Conservation (phyloP, 2,113 vertebrate species). For the Cygnus atratus region DNA sequence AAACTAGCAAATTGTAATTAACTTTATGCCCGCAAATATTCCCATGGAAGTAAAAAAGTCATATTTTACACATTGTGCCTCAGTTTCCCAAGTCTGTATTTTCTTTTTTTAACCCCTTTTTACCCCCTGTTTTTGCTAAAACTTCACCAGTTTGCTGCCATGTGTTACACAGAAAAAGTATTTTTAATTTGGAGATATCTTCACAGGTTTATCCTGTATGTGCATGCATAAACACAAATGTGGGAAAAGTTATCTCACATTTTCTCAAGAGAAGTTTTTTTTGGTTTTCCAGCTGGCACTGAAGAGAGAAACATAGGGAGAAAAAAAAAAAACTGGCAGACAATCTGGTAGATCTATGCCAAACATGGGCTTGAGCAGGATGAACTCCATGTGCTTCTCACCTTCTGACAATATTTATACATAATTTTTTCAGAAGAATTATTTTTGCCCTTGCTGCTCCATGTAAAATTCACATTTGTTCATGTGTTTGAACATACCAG, state of each 20-base stretch:
- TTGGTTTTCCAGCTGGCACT: constrained; percentile 62
- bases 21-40: neutral
- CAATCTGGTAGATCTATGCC: neutral
- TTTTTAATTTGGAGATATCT: neutral
- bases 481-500: neutral
- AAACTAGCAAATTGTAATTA: neutral
- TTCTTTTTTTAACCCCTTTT: neutral
- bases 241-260: neutral
- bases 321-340: constrained; percentile 31
- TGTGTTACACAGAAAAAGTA: neutral
- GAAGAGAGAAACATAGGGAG: neutral
- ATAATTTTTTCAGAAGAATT: constrained; percentile 25
- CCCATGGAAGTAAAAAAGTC: neutral
- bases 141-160: neutral
- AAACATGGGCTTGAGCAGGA: constrained; percentile 44
- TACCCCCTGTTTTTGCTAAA: neutral
- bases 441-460: constrained; percentile 12
- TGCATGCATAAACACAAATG: neutral
- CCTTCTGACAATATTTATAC: constrained; percentile 64
- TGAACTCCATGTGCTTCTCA: constrained; percentile 65
- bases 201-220: neutral
- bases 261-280: neutral
- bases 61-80: neutral
- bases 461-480: neutral
- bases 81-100: neutral